These are phyloP conservation scores for Drosophila navojoa DNA, from an alignment of 1,140 invertebrate species.

Conservation along the genomic window DNA sequence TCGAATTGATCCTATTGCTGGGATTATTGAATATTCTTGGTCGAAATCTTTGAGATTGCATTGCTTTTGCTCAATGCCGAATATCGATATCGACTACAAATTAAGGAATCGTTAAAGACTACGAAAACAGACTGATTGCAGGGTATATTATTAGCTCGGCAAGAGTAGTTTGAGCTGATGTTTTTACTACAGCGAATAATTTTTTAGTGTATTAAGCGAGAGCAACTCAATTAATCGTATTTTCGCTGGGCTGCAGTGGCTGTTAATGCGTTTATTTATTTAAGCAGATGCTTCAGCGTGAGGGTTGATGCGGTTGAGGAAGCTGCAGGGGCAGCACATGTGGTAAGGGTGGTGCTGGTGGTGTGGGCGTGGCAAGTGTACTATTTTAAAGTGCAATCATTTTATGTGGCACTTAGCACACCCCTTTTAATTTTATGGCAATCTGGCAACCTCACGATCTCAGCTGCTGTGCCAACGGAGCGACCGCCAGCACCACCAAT, in stretches of 20 bases:
- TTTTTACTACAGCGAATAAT: not conserved
- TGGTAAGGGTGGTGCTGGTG: not conserved
- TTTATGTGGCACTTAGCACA: constrained; percentile 36
- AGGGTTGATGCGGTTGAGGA: not conserved
- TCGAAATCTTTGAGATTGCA: too few relatives aligned
- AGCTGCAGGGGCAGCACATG: not conserved
- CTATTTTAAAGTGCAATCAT: constrained; percentile 48
- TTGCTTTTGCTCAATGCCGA: too few relatives aligned
- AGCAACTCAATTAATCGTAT: constrained; percentile 71
- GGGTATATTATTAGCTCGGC: too few relatives aligned
- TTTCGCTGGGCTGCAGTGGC: constrained; percentile 30
- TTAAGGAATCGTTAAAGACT: too few relatives aligned
- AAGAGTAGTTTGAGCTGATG: not conserved
- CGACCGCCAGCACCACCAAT: not conserved
- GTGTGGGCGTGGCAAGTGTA: not conserved
- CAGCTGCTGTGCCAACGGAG: not conserved
- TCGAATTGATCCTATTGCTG: too few relatives aligned
- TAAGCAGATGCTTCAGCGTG: constrained; percentile 17
- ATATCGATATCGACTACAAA: too few relatives aligned
- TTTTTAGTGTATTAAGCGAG: constrained; percentile 18
- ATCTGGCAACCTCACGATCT: constrained; percentile 25
- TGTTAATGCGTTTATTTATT: constrained; percentile 50
- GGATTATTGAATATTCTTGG: too few relatives aligned
- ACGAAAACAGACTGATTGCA: too few relatives aligned
- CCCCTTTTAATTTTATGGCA: constrained; percentile 34